Base-by-base conservation (phyloP, 2,797 vertebrate genomes). In the Gastrophryne carolinensis region DNA sequence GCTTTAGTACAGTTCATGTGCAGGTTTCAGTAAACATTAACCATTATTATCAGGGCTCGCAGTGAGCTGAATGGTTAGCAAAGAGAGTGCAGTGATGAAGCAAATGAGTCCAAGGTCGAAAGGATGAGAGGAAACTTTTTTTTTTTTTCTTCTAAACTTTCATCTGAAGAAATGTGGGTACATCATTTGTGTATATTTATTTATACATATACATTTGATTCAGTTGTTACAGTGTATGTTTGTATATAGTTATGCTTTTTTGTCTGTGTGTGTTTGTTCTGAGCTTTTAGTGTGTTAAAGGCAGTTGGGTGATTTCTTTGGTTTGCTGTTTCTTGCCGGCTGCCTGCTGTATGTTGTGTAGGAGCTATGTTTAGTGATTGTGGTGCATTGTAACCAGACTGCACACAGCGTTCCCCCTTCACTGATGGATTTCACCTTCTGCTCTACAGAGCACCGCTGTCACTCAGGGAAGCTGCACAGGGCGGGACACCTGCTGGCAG, bases 11-110 rank as follows among this genome's bases (percentile, higher is more conserved):
- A 88, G 89, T 92, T 92, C 90, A 92, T 82, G 65, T 67, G 0
- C 87, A 88, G 91, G 90, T 92, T 90, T 91, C 87, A 87, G 89
- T 93, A 91, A 93, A 92, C 90, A 93, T 93, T 91, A 93, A 92
- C 91, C 52, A 88, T 86, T 90, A 91, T 92, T 91, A 93, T 92
- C 91, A 90, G 90, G 81, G 61, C 82, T 87, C 4, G 2, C 83
- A 86, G 87, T 84, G 73, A 83, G 82, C 84, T 87, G 86, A 89
- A 85, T 88, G 84, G 89, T 88, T 90, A 88, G 88, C 86, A 89
- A 84, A 89, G 88, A 88, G 86, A 85, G 80, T 85, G 86, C 79
- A 78, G 82, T 82, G 84, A 87, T 83, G 88, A 88, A 90, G 87
- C 37, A 84, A 88, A 82, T 86, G 89, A 89, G 89, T 89, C 88